Base-by-base conservation (phyloP, 2,113 vertebrate species). In the Ivindomyrus marchei region DNA sequence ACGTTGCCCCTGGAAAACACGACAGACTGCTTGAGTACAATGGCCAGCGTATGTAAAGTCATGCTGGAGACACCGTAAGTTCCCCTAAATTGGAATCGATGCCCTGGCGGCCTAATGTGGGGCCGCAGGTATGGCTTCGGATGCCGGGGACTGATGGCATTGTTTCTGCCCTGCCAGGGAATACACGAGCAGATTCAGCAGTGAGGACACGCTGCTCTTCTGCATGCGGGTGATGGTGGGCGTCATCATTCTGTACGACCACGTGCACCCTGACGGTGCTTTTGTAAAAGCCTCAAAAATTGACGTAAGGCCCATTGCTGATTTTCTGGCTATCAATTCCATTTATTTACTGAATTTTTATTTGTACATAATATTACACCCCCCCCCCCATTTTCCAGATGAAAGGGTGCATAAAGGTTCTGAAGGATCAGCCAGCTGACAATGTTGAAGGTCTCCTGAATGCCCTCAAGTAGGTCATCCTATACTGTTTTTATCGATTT, bases 51-150 rank as follows among this genome's bases (percentile, higher is more conserved):
- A 86, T 99, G 98, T 92, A 99, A 99, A 96, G 98, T 99, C 94
- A 99, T 99, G 98, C 93, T 99, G 94, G 98, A 99, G 94, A 99
- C 98, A 1, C 98, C 98, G 98, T 99, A 96, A 99, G 98, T 96
- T 36, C 13, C 17, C 24, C 5, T 4, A 1, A 10, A 31, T 85
- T 15, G 17, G 2, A 27, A 49, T 47, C 21, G n/a, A 39, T 50
- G 11, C 24, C n/a, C 46, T 31, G 24, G 39, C 17, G 1, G 7
- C 80, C 80, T 10, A 8, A 46, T 85, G 80, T 3, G 4, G 27
- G 31, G 62, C 7, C 77, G 39, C 36, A 2, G 19, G 21, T 47
- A 10, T 11, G 45, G 42, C 80, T 85, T 19, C 10, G 9, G 45
- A 85, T 45, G 42, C 15, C 2, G 19, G 45, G 6, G 19, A 9